A percentile compares a stretch with the other conserved stretches of the same genome.
These are phyloP conservation scores for Lasiurus cinereus DNA, from an alignment of 2,113 vertebrate species.

Conservation along the genomic window DNA sequence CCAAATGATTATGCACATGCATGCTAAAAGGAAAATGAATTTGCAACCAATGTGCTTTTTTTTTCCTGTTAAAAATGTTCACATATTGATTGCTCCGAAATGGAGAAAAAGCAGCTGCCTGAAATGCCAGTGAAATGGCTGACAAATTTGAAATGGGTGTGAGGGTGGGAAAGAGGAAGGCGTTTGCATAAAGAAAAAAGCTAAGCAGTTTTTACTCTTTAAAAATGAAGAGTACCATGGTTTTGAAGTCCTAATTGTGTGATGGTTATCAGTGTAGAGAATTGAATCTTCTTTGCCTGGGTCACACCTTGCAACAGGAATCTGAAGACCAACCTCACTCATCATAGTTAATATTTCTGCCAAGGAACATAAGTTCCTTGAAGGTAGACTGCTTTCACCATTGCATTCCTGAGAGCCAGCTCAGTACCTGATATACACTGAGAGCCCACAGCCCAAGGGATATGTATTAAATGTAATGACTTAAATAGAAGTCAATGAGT, in stretches of 20 bases:
- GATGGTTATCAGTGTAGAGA: background rate
- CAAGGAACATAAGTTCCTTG: background rate
- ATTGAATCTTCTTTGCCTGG: background rate
- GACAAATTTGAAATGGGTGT: conserved; percentile 46
- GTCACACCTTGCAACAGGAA: background rate
- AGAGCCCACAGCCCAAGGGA: background rate
- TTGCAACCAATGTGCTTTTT: conserved; percentile 36
- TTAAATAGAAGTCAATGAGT: background rate
- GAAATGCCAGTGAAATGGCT: conserved; percentile 51
- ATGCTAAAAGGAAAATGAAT: conserved; percentile 61
- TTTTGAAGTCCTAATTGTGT: conserved; percentile 31
- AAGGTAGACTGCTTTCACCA: background rate
- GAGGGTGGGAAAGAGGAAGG: background rate
- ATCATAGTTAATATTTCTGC: background rate
- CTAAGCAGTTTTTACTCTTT: conserved; percentile 43
- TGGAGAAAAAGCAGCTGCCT: conserved; percentile 63
- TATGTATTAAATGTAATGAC: background rate
- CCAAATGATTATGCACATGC: conserved; percentile 23
- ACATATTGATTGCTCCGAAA: conserved; percentile 53
- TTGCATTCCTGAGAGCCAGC: background rate
- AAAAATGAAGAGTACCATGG: background rate
- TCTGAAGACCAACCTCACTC: background rate
- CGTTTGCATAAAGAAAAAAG: conserved; percentile 22
- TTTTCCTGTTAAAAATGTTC: conserved; percentile 43
- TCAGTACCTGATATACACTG: background rate